Conservation (phyloP, 2,797 vertebrate species). For the Austrolebias charrua region DNA sequence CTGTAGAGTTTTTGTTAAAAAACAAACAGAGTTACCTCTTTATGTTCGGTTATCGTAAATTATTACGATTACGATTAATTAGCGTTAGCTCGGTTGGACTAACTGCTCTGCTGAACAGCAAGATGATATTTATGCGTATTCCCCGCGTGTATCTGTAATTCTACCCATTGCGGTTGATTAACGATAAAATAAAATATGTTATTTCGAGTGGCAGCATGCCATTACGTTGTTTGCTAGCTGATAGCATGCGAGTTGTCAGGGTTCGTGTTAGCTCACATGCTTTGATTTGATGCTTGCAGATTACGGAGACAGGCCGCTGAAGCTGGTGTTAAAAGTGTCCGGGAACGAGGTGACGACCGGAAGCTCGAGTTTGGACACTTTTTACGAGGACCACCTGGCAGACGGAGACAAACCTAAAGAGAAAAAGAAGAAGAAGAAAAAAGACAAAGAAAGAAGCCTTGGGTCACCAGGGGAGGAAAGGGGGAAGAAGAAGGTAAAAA, state of each 20-base stretch:
- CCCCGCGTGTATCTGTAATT: fast-evolving
- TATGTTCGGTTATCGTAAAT: neutral
- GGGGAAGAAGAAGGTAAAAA: conserved; percentile 84
- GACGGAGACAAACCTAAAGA: conserved; percentile 93
- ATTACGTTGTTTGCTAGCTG: neutral
- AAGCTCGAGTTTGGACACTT: conserved; percentile 83
- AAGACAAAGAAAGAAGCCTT: conserved; percentile 85
- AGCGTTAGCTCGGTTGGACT: neutral
- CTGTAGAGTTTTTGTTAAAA: neutral
- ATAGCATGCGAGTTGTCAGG: neutral
- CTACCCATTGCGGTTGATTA: neutral
- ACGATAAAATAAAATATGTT: fast-evolving
- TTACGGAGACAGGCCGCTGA: conserved; percentile 90
- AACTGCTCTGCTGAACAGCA: neutral
- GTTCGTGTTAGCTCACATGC: no score
- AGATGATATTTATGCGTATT: neutral
- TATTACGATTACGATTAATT: conserved; percentile 2
- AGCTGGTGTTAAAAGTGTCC: conserved; percentile 94
- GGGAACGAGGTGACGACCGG: conserved; percentile 95
- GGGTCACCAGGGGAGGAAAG: conserved; percentile 84
- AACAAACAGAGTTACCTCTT: fast-evolving
- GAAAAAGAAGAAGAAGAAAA: conserved; percentile 97
- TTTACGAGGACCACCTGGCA: conserved; percentile 85
- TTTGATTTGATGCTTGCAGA: conserved; percentile 69
- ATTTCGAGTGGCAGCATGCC: neutral